Conservation (phyloP, 2,888 invertebrate genomes). For the Polydrusus tereticollis region DNA sequence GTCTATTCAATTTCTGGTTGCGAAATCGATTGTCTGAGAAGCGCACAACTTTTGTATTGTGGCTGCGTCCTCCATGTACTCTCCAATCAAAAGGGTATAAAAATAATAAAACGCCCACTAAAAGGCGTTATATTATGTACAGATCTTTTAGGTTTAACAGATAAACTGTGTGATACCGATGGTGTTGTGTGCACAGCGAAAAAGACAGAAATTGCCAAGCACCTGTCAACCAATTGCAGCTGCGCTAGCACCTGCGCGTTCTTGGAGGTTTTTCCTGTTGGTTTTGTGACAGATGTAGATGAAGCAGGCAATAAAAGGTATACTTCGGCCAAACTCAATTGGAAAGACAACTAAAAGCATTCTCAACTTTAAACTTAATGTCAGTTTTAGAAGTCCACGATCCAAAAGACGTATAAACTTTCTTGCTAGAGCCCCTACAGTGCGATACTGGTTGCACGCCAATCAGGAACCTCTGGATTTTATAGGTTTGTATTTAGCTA, state of each 20-base stretch:
- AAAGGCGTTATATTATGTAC: neutral
- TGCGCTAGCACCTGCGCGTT: slow-evolving; percentile 3
- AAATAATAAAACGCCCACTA: neutral
- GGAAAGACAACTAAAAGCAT: neutral
- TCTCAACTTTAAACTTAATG: neutral
- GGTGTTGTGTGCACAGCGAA: neutral
- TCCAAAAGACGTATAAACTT: slow-evolving; percentile 23
- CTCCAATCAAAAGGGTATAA: slow-evolving; percentile 23
- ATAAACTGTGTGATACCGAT: neutral
- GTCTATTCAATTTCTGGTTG: slow-evolving; percentile 31
- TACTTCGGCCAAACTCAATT: neutral
- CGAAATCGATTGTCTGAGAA: slow-evolving; percentile 28
- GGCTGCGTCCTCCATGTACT: slow-evolving; percentile 24
- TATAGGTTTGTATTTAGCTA: slow-evolving; percentile 23
- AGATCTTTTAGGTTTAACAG: slow-evolving; percentile 8
- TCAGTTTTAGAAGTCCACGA: slow-evolving; percentile 15
- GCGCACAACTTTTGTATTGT: slow-evolving; percentile 16
- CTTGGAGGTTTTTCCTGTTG: slow-evolving; percentile 15
- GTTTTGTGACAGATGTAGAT: slow-evolving; percentile 5
- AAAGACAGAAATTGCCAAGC: neutral
- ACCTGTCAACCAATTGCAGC: slow-evolving; percentile 7
- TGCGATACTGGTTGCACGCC: slow-evolving; percentile 7
- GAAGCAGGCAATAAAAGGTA: neutral
- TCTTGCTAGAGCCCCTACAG: slow-evolving; percentile 19
- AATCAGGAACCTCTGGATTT: slow-evolving; percentile 22